Evolutionary conservation across 2,797 vertebrate genomes (phyloP).

Genomic region (Anguilla pacifica): DNA sequence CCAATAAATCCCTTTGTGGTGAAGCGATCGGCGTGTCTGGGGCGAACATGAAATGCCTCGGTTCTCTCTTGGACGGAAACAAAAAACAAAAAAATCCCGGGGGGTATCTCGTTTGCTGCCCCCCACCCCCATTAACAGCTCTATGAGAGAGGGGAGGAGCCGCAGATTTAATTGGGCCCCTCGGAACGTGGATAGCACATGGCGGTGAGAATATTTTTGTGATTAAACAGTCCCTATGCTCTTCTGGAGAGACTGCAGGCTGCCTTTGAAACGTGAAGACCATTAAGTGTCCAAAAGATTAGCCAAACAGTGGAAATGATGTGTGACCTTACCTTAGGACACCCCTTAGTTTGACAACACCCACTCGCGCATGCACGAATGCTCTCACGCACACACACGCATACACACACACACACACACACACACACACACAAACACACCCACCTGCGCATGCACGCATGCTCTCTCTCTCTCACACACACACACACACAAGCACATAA

Average conservation of each 20-base stretch:
- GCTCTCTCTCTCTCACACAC: not conserved
- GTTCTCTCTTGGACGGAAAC: slow-evolving; percentile 57
- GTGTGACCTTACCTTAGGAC: not conserved
- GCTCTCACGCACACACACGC: not conserved
- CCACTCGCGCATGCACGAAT: not conserved
- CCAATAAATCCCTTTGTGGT: slow-evolving; percentile 70
- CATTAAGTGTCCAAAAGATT: slow-evolving; percentile 16
- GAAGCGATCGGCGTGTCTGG: slow-evolving; percentile 54
- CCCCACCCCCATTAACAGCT: slow-evolving; percentile 39
- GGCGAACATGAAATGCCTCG: slow-evolving; percentile 54
- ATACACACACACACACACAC: not conserved
- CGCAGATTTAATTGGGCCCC: slow-evolving; percentile 48
- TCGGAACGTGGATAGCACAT: slow-evolving; percentile 36
- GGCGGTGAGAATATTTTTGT: slow-evolving; percentile 31
- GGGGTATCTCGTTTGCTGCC: slow-evolving; percentile 41
- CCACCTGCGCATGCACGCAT: not conserved
- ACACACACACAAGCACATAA: not conserved
- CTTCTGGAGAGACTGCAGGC: slow-evolving; percentile 6
- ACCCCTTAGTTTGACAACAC: not conserved
- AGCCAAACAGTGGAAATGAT: slow-evolving; percentile 2
- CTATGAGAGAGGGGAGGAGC: slow-evolving; percentile 30
- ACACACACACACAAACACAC: not conserved
- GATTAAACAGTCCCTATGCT: slow-evolving; percentile 24
- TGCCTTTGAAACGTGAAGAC: not conserved
- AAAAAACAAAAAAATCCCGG: slow-evolving; percentile 51